phyloP scores from a whole-genome alignment of 2,797 vertebrate genomes.

The Pogoniulus pusillus region DNA sequence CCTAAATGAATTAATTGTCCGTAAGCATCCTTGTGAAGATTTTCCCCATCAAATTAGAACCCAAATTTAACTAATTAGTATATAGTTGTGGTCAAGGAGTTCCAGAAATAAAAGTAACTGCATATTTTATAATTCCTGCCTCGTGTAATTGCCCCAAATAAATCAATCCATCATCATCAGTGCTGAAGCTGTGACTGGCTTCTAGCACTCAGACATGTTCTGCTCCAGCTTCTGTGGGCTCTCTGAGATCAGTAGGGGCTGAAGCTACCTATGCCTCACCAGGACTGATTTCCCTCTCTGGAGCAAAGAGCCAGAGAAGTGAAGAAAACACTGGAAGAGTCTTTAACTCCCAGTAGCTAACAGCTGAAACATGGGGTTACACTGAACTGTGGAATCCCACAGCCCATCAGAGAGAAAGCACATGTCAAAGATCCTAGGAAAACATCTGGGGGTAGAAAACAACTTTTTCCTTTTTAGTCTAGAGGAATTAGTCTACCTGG shows the following conservation, averaged over 20 bases:
- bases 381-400: neutral
- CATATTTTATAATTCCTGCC: no score
- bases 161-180: neutral
- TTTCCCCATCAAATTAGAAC: no score
- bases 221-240: neutral
- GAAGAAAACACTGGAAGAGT: fast-evolving
- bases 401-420: neutral
- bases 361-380: neutral
- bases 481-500: neutral
- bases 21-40: no score
- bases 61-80: no score
- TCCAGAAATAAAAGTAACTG: no score
- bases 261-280: neutral
- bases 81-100: no score
- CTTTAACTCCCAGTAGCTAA: neutral
- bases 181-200: neutral
- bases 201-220: neutral
- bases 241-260: neutral
- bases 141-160: no score
- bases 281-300: neutral
- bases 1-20: no score
- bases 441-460: neutral
- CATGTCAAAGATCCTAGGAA: neutral
- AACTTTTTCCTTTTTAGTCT: neutral
- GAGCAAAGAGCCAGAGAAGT: neutral